phyloP scores from a whole-genome alignment of 2,113 vertebrate genomes.

The Mixornis gularis region DNA sequence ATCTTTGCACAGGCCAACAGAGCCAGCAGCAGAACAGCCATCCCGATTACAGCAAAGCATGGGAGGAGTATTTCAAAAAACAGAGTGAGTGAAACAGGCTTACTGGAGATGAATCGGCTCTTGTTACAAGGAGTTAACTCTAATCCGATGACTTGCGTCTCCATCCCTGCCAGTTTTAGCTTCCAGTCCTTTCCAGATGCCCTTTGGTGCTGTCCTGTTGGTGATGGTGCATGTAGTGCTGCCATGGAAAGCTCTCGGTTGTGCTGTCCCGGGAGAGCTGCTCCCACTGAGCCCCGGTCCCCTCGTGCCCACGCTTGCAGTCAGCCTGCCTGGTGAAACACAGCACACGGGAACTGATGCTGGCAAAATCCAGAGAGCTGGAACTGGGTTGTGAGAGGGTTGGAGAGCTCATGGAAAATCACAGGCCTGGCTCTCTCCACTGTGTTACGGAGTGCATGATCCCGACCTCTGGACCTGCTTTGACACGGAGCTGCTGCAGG shows the following conservation, averaged over 20 bases:
- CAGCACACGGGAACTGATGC: not conserved
- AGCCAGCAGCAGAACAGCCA: conserved; percentile 89
- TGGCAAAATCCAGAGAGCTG: not conserved
- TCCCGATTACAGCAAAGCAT: conserved; percentile 91
- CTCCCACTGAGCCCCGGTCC: not conserved
- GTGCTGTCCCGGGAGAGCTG: not conserved
- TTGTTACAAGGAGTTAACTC: not conserved
- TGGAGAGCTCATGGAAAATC: not conserved
- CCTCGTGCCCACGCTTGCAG: rapidly evolving
- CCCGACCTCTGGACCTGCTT: not conserved
- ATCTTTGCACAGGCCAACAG: conserved; percentile 82
- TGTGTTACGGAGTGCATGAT: rapidly evolving
- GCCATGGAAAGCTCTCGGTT: not conserved
- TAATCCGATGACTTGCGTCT: not conserved
- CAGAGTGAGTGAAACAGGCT: conserved; percentile 77
- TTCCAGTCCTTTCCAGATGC: not conserved
- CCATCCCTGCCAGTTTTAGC: not conserved
- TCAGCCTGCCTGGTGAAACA: not conserved
- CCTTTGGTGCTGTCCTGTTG: not conserved
- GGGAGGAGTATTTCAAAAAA: conserved; percentile 94
- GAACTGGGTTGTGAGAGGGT: not conserved
- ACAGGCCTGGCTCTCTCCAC: not conserved
- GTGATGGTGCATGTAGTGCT: conserved; percentile 6
- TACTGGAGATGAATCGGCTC: not conserved
- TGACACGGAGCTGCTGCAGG: not conserved